phyloP scores from a whole-genome alignment of 2,113 vertebrate genomes.

The Pollimyrus isidori region DNA sequence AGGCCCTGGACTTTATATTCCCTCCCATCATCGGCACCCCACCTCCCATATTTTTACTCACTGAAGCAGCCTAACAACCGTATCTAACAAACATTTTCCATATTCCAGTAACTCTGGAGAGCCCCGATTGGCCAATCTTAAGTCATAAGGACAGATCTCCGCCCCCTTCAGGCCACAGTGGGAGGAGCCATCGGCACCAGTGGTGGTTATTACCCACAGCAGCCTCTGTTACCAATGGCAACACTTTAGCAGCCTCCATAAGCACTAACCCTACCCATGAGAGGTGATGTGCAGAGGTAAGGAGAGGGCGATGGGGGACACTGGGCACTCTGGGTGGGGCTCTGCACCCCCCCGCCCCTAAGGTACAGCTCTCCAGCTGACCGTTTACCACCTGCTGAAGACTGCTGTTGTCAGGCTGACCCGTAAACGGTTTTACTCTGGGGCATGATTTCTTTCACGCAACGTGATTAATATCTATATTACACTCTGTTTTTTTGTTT shows the following conservation, averaged over 20 bases:
- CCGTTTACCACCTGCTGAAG: not conserved
- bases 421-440: not conserved
- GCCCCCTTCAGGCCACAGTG: not conserved
- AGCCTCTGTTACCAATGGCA: not conserved
- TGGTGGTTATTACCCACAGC: not conserved
- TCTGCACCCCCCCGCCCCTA: not conserved
- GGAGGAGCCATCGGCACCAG: not conserved
- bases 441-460: not conserved
- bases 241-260: not conserved
- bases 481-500: constrained; percentile 11
- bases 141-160: too few relatives aligned
- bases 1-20: not conserved
- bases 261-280: not conserved
- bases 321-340: not conserved
- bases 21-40: constrained; percentile 7
- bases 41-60: constrained; percentile 15
- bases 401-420: not conserved
- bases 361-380: not conserved
- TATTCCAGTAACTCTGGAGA: not conserved
- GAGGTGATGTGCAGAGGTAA: not conserved
- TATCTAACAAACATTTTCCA: constrained; percentile 36
- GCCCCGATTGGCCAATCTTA: not conserved
- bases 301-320: not conserved
- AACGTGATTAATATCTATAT: constrained; percentile 13
- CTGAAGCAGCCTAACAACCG: constrained; percentile 27